These are phyloP conservation scores for Cephus nigrinus DNA, from an alignment of 2,888 invertebrate species.

Conservation along the genomic window DNA sequence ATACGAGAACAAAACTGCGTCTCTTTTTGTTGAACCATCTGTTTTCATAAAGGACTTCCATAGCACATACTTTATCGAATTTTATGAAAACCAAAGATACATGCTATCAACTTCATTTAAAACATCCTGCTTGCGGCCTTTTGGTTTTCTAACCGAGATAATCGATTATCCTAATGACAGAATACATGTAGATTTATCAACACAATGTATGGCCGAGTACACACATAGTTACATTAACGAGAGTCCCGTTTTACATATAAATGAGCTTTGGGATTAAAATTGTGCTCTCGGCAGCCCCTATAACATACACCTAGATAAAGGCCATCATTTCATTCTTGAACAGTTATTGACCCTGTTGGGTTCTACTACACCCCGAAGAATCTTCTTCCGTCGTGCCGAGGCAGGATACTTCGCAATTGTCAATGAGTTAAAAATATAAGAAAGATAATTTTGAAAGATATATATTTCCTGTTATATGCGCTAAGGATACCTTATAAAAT, in stretches of 20 bases:
- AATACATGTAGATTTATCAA: constrained; percentile 14
- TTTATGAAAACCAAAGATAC: background rate
- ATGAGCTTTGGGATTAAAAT: constrained; percentile 44
- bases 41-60: background rate
- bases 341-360: background rate
- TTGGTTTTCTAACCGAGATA: background rate
- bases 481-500: no score
- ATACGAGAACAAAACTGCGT: no score
- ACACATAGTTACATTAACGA: constrained; percentile 26
- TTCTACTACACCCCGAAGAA: background rate
- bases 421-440: background rate
- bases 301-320: constrained; percentile 13
- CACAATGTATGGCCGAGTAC: constrained; percentile 32
- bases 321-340: constrained; percentile 4
- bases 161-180: constrained; percentile 8
- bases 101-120: no score
- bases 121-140: background rate
- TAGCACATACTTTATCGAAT: no score
- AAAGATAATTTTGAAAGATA: no score
- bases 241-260: constrained; percentile 41
- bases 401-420: background rate
- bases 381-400: background rate
- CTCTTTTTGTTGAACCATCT: background rate
- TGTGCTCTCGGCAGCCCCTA: constrained; percentile 20
- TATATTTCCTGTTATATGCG: no score